phyloP scores from a whole-genome alignment of 2,888 invertebrate genomes.

The Patella caerulea region DNA sequence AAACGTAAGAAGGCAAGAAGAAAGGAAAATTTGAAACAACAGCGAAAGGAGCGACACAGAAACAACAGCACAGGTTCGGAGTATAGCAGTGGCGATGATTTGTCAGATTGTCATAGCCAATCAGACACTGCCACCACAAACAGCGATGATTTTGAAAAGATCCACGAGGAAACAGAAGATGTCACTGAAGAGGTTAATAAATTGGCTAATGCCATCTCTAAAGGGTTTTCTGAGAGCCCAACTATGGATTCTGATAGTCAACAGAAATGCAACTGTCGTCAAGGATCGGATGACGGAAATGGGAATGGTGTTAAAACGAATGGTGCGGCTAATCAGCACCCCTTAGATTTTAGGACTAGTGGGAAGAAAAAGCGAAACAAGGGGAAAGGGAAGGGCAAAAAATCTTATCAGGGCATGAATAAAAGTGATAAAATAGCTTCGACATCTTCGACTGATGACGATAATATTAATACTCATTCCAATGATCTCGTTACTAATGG shows the following conservation, averaged over 20 bases:
- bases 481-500: conserved; percentile 34
- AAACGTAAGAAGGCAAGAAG: conserved; percentile 61
- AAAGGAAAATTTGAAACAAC: conserved; percentile 56
- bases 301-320: conserved; percentile 4
- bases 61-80: conserved; percentile 55
- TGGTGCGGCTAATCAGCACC: conserved; percentile 11
- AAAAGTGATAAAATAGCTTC: conserved; percentile 38
- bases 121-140: conserved; percentile 43
- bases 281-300: conserved; percentile 24
- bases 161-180: conserved; percentile 31
- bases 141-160: conserved; percentile 41
- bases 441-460: conserved; percentile 25
- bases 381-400: conserved; percentile 18
- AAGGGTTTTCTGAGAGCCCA: conserved; percentile 25
- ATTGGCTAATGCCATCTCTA: conserved; percentile 14
- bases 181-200: conserved; percentile 34
- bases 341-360: conserved; percentile 27
- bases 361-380: conserved; percentile 17
- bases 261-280: conserved; percentile 20
- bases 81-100: conserved; percentile 49
- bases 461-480: conserved; percentile 32
- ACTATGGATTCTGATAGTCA: conserved; percentile 15
- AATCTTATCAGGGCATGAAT: conserved; percentile 31
- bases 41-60: conserved; percentile 38
- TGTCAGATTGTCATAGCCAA: conserved; percentile 34